Evolutionary conservation across 2,797 vertebrate genomes (phyloP), one percentile per base, ranked within the genome.

Genomic region (Syngnathus acus): DNA sequence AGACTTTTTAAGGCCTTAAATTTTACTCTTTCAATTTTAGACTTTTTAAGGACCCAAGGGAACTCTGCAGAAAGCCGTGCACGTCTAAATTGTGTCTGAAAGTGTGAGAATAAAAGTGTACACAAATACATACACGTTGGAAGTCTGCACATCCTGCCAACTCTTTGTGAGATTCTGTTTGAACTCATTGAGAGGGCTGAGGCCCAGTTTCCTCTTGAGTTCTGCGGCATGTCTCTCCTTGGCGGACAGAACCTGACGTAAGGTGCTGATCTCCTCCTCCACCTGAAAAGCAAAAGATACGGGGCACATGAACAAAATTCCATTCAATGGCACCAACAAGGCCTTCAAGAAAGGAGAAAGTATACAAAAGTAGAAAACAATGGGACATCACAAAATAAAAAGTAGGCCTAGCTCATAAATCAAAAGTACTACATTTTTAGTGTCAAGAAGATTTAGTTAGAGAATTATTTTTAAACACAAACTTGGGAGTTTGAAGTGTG

Each of bases 101-200:
- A 54, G 21, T 4, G 11, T 26, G 11, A 32, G 5, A 3, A 14
- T 32, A 10, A 55, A 55, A 32, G 23, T 57, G 17, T 19, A 60
- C n/a, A 26, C 2, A 1, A 39, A 55, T 84, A 95, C 96, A 73
- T 89, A 98, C 95, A 95, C 95, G 0, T 89, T 95, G 63, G 97
- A 98, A 66, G 93, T 95, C 82, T 99, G 97, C 7, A 99, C 92
- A 0, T 99, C 96, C 0, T 95, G 97, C 95, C 96, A 96, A 83
- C 95, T 89, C 83, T 93, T 94, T 40, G 86, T 92, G 62, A 99
- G 72, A 84, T 98, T 98, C 79, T 96, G 95, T 84, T 85, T 94
- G 43, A 99, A 76, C 69, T 95, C 96, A 53, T 82, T 93, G 72
- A 99, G 82, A 1, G 97, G 89, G 23, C 89, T 97, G 68, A 98